A percentile compares a stretch with the other conserved stretches of the same genome.
These are phyloP conservation scores for Aphelocoma coerulescens DNA, from an alignment of 2,113 vertebrate genomes.

Conservation along the genomic window DNA sequence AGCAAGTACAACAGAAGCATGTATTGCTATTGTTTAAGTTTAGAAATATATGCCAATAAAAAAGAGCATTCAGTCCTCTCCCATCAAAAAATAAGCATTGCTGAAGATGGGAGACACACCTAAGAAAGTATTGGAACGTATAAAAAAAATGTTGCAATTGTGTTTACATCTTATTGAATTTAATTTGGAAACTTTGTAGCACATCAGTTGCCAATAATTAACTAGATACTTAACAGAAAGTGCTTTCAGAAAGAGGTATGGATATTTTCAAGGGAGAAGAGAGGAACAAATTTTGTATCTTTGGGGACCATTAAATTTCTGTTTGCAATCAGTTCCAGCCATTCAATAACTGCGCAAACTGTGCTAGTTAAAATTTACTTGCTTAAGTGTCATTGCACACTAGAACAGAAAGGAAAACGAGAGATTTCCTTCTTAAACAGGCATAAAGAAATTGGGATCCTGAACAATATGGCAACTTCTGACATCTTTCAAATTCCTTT, in stretches of 20 bases:
- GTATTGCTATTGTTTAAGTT: background rate
- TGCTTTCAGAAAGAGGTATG: background rate
- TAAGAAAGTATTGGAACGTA: background rate
- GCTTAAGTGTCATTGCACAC: background rate
- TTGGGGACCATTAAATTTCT: background rate
- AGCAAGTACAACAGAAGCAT: background rate
- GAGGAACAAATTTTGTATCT: background rate
- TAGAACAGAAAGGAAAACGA: background rate
- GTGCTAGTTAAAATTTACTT: background rate
- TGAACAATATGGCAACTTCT: background rate
- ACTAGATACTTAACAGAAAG: background rate
- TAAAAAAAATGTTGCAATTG: background rate
- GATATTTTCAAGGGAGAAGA: background rate
- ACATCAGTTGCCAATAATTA: background rate
- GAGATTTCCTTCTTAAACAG: background rate
- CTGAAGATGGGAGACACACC: background rate
- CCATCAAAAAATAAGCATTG: background rate
- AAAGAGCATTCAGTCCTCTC: background rate
- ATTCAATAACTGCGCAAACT: background rate
- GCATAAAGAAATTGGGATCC: background rate
- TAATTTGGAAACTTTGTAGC: background rate
- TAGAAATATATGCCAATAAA: background rate
- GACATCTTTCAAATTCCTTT: background rate
- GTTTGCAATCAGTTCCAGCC: background rate
- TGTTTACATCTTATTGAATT: background rate